phyloP scores from a whole-genome alignment of 1,140 invertebrate genomes.

The Penaeus japonicus region DNA sequence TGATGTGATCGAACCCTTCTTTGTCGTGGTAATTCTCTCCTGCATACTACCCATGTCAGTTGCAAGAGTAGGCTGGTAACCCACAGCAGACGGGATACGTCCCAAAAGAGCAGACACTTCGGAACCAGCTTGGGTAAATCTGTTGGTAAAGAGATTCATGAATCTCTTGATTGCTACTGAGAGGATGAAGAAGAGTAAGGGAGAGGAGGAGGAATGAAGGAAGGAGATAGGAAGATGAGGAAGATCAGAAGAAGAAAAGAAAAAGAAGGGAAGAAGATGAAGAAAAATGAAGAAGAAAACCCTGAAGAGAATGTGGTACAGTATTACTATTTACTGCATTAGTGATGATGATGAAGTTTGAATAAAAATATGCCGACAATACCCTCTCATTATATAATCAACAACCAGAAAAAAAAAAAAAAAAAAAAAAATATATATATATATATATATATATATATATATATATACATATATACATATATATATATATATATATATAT shows the following conservation, averaged over 20 bases:
- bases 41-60: conserved; percentile 75
- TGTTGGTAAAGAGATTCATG: conserved; percentile 42
- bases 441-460: too few species aligned
- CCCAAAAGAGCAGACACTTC: conserved; percentile 72
- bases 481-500: too few species aligned
- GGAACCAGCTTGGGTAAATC: conserved; percentile 98
- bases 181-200: neutral
- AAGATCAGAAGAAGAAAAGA: neutral
- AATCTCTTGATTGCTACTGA: neutral
- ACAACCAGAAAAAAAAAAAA: neutral
- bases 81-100: conserved; percentile 73
- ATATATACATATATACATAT: too few species aligned
- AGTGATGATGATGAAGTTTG: too few species aligned
- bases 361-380: too few species aligned
- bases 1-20: conserved; percentile 73
- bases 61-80: conserved; percentile 72
- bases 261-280: neutral
- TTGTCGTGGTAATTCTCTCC: conserved; percentile 73
- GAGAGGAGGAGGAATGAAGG: neutral
- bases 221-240: neutral
- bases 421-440: too few species aligned
- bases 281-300: neutral
- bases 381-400: too few species aligned
- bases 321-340: too few species aligned
- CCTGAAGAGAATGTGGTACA: neutral